Conservation (phyloP, 2,797 vertebrate genomes). For the Lagodon rhomboides region DNA sequence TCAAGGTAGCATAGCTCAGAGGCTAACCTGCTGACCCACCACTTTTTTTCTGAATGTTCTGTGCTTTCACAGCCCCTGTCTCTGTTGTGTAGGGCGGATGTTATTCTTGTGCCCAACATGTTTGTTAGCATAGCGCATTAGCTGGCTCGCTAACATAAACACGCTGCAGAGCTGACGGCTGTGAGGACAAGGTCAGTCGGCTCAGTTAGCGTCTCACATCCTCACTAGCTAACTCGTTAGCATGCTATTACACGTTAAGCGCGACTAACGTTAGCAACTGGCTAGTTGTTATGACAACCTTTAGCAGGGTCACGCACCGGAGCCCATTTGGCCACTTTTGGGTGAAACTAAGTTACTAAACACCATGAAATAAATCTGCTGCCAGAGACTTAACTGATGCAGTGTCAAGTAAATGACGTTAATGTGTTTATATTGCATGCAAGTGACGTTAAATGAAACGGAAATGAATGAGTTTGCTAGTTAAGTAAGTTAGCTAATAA, state of each 20-base stretch:
- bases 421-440: not conserved
- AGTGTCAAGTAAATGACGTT: conserved; percentile 11
- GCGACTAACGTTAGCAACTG: not conserved
- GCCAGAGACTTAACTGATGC: not conserved
- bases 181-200: conserved; percentile 77
- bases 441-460: not conserved
- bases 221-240: conserved; percentile 51
- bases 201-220: conserved; percentile 9
- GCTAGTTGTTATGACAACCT: conserved; percentile 4
- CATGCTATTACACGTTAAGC: conserved; percentile 22
- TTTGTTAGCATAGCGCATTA: conserved; percentile 74
- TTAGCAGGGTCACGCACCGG: conserved; percentile 7
- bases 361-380: not conserved
- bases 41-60: not conserved
- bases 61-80: not conserved
- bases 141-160: conserved; percentile 67
- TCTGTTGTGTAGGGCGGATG: not conserved
- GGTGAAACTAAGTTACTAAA: not conserved
- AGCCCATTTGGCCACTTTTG: not conserved
- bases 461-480: not conserved
- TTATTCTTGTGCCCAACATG: not conserved
- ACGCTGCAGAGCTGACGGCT: conserved; percentile 40
- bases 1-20: conserved; percentile 88
- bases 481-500: too few species aligned
- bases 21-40: conserved; percentile 4